phyloP scores from a whole-genome alignment of 2,888 invertebrate genomes.

The Chymomyza procnemis region DNA sequence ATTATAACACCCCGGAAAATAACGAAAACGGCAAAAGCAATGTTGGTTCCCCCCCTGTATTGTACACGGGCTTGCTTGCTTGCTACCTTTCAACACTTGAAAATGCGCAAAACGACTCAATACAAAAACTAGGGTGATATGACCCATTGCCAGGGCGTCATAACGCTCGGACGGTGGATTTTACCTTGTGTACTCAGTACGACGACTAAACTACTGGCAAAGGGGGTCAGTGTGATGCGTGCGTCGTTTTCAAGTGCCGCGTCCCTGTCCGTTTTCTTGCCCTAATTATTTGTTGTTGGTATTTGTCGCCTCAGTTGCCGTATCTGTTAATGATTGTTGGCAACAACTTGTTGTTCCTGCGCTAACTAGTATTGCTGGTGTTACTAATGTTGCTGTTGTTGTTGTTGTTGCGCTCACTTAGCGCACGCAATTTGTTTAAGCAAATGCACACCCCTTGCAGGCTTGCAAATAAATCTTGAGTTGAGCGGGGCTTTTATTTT shows the following conservation, averaged over 20 bases:
- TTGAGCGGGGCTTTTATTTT: neutral
- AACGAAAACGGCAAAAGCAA: neutral
- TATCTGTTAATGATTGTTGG: neutral
- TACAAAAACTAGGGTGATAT: neutral
- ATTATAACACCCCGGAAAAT: slow-evolving; percentile 68
- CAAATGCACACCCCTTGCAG: slow-evolving; percentile 48
- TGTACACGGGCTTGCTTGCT: too few relatives aligned
- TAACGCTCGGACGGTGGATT: neutral
- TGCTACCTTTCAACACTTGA: slow-evolving; percentile 3
- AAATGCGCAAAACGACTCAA: neutral
- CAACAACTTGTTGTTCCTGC: slow-evolving; percentile 1
- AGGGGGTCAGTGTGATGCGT: slow-evolving; percentile 42
- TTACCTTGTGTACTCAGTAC: slow-evolving; percentile 11
- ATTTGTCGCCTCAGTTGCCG: neutral
- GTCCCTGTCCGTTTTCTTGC: neutral
- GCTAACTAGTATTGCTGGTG: neutral
- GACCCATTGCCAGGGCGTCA: neutral
- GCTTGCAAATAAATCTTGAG: slow-evolving; percentile 48
- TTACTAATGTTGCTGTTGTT: slow-evolving; percentile 12
- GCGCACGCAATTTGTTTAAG: slow-evolving; percentile 56
- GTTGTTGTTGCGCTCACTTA: slow-evolving; percentile 40
- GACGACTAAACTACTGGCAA: neutral
- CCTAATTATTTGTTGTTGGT: neutral
- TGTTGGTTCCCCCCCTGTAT: neutral
- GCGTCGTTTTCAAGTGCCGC: slow-evolving; percentile 49